A percentile compares a stretch with the other conserved stretches of the same genome.
Evolutionary conservation across 1,140 invertebrate genomes (phyloP).

Genomic region (Aphidius gifuensis): DNA sequence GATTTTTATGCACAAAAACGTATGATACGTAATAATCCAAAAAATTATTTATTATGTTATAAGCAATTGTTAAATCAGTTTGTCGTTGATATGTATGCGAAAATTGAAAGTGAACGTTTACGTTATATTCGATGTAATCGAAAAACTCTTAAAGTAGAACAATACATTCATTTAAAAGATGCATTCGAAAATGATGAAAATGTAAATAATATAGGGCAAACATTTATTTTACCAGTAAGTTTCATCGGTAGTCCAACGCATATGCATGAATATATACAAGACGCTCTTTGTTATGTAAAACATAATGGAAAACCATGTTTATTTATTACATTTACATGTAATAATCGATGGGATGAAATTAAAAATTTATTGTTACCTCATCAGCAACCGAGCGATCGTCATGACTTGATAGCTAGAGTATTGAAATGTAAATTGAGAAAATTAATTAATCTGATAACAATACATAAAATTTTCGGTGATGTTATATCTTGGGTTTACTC

Average conservation of each 20-base stretch:
- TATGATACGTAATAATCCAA: conserved; percentile 33
- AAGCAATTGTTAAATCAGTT: conserved; percentile 37
- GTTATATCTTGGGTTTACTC: conserved; percentile 48
- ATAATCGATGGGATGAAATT: conserved; percentile 50
- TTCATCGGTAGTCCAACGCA: no score
- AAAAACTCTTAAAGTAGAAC: background rate
- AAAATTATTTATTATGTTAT: conserved; percentile 33
- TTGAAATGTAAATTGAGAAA: conserved; percentile 44
- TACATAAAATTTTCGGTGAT: conserved; percentile 39
- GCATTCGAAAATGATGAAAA: conserved; percentile 19
- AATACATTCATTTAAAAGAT: background rate
- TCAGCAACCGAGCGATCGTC: conserved; percentile 38
- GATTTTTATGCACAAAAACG: conserved; percentile 47
- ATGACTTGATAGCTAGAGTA: conserved; percentile 47
- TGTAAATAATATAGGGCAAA: background rate
- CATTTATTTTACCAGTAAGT: no score
- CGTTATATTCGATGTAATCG: conserved; percentile 34
- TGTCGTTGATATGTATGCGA: conserved; percentile 44
- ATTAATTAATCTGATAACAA: conserved; percentile 36
- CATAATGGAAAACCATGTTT: no score
- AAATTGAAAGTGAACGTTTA: conserved; percentile 41
- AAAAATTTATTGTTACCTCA: conserved; percentile 22
- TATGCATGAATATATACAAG: no score
- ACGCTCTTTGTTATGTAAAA: no score
- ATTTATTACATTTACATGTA: conserved; percentile 22